Base-by-base conservation (phyloP, 1,140 invertebrate species). In the Homarus americanus region DNA sequence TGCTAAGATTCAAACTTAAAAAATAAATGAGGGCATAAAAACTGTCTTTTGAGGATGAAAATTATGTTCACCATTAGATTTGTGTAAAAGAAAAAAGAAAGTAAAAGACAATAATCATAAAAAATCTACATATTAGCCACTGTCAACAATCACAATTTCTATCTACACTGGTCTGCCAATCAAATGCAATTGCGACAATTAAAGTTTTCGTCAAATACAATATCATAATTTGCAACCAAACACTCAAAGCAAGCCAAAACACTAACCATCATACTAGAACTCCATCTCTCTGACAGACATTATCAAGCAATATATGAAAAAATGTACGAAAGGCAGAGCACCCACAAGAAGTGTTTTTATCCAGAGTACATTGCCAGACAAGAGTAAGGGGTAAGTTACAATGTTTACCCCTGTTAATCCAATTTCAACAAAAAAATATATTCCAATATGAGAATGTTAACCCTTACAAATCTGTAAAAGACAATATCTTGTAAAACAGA, bases 361-460 rank as follows among this genome's bases (percentile, higher is more conserved):
- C 82, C 53, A 69, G 53, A 69, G 82, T 28, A 41, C 76, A 79
- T 40, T 83, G 82, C 82, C 82, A 63, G 38, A 63, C 32, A 83
- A 66, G 63, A 66, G 32, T 32, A 40, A 63, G 34, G 63, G 38
- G 63, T 40, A 83, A 69, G 36, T 63, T 36, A 66, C 12, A 24
- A 69, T 66, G 63, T 63, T 69, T 83, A 83, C 82, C 82, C 82
- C 38, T 83, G 82, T 40, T 83, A 69, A n/a, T 32, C 7, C 53
- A 58, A 58, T 58, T 58, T 58, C 53, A 15, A 4, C 44, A 9
- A 49, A 49, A 49, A 49, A 10, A 49, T 49, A 49, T 49, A 58
- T 20, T 20, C 53, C 53, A 58, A 69, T 69, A 20, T 24, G 32
- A 7, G 12, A 32, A 28, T 28, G 63, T 69, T 69, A 32, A 69